Conservation (phyloP, 2,797 vertebrate species). For the Brachyrhaphis roseni region DNA sequence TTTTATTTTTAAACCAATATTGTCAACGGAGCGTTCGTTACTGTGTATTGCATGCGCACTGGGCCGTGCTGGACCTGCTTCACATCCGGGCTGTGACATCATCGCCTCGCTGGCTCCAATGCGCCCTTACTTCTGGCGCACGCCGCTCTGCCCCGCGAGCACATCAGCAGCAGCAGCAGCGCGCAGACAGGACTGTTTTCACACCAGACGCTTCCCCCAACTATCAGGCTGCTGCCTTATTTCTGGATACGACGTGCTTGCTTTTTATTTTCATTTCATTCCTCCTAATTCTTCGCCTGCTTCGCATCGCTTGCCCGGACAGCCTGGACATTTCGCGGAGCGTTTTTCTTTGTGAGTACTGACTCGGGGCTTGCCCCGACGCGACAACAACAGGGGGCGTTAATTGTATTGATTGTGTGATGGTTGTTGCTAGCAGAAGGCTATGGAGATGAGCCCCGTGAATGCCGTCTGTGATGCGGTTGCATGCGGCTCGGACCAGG, state of each 20-base stretch:
- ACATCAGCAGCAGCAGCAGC: conserved; percentile 47
- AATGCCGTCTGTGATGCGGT: conserved; percentile 35
- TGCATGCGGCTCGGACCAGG: conserved; percentile 22
- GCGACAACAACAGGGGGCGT: conserved; percentile 14
- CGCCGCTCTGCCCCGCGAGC: conserved; percentile 63
- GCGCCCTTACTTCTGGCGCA: conserved; percentile 54
- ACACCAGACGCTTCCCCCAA: conserved; percentile 53
- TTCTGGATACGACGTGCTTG: conserved; percentile 49
- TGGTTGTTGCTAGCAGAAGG: conserved; percentile 20
- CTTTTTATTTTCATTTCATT: not conserved
- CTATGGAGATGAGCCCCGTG: conserved; percentile 25
- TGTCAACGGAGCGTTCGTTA: not conserved
- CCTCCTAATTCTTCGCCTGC: not conserved
- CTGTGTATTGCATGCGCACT: not conserved
- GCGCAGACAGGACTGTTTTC: conserved; percentile 51
- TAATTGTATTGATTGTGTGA: conserved; percentile 26
- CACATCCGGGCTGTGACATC: conserved; percentile 84
- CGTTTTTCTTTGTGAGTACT: conserved; percentile 64
- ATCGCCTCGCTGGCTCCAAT: conserved; percentile 80
- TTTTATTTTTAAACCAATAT: not conserved
- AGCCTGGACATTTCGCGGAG: conserved; percentile 45
- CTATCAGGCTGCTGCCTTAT: conserved; percentile 46
- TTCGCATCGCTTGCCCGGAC: conserved; percentile 5
- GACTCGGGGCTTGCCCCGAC: conserved; percentile 3
- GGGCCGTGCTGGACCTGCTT: conserved; percentile 47